These are phyloP conservation scores for Rhagologus leucostigma DNA, from an alignment of 2,113 vertebrate genomes.

Conservation along the genomic window DNA sequence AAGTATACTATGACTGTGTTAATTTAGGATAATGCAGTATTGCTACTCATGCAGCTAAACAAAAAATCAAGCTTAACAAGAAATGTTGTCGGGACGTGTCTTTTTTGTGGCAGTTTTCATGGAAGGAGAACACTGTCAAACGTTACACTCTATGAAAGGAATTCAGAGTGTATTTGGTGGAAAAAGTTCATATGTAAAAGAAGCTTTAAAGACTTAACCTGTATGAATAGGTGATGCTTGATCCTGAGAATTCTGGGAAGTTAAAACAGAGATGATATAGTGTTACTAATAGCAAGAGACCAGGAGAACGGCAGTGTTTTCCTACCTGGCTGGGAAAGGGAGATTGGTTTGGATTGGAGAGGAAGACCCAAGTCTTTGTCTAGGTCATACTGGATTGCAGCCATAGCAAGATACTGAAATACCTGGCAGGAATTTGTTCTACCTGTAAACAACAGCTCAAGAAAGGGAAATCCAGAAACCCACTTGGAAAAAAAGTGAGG, in stretches of 20 bases:
- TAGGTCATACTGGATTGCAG: not conserved
- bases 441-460: not conserved
- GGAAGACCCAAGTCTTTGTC: not conserved
- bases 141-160: not conserved
- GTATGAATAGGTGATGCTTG: not conserved
- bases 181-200: not conserved
- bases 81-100: not conserved
- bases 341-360: not conserved
- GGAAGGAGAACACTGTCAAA: not conserved
- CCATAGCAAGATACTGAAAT: not conserved
- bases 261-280: not conserved
- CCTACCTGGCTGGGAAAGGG: not conserved
- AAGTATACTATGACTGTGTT: not conserved
- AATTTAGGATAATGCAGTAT: not conserved
- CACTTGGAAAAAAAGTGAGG: not conserved
- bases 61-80: not conserved
- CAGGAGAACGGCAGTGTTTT: not conserved
- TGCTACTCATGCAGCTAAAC: not conserved
- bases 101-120: not conserved
- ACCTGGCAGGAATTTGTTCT: not conserved
- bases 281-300: not conserved
- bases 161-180: not conserved
- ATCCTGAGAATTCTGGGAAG: not conserved
- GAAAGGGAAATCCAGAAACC: not conserved
- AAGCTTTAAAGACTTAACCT: not conserved